Percentiles rank a stretch among this genome's conserved stretches.
Evolutionary conservation across 2,888 invertebrate genomes (phyloP).

Genomic region (Tachina lurida): DNA sequence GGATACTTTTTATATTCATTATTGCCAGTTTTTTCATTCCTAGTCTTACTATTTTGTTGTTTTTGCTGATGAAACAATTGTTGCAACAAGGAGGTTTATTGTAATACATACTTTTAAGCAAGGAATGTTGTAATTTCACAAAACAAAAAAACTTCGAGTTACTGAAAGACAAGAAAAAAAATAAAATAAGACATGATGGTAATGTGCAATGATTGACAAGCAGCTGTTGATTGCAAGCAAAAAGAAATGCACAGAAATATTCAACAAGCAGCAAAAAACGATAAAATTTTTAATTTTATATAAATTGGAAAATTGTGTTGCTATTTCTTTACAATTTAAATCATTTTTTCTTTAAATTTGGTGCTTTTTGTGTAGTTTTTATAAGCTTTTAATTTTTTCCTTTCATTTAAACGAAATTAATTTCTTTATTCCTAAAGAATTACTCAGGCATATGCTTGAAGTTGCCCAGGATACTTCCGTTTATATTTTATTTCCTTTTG

Average conservation of each 20-base stretch:
- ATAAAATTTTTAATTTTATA: conserved; percentile 18
- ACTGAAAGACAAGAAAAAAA: not conserved
- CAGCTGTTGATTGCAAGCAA: conserved; percentile 58
- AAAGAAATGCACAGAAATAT: conserved; percentile 4
- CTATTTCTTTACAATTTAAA: conserved; percentile 6
- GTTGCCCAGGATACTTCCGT: conserved; percentile 63
- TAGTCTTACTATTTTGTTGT: not conserved
- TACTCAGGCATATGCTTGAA: conserved; percentile 57
- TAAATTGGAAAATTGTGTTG: conserved; percentile 20
- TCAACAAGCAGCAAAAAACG: not conserved
- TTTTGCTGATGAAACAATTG: conserved; percentile 49
- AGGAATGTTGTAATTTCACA: conserved; percentile 38
- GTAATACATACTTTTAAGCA: conserved; percentile 35
- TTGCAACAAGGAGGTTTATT: conserved; percentile 58
- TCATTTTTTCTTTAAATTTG: not conserved
- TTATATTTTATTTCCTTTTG: conserved; percentile 58
- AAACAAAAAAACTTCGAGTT: not conserved
- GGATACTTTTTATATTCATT: not conserved
- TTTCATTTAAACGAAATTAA: not conserved
- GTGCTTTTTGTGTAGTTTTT: not conserved
- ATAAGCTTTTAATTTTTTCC: not conserved
- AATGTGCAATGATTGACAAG: conserved; percentile 68
- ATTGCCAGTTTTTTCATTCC: not conserved
- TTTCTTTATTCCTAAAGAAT: conserved; percentile 32
- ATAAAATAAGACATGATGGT: conserved; percentile 46